phyloP scores from a whole-genome alignment of 2,888 invertebrate genomes.

The Digitonthophagus gazella region DNA sequence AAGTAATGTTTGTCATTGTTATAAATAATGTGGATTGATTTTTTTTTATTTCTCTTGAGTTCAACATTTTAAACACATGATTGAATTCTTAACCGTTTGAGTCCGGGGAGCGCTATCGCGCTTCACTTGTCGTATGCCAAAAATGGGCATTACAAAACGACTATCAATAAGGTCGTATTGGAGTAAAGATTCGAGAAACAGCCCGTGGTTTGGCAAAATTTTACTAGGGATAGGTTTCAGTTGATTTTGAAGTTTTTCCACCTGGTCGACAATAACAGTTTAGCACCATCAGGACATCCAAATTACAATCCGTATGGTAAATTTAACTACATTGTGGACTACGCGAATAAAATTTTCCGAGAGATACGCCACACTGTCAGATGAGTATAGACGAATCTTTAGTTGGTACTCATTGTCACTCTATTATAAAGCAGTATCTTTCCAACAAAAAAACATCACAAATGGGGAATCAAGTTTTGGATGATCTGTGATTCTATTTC shows the following conservation, averaged over 20 bases:
- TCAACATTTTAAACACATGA: too few relatives aligned
- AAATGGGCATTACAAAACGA: conserved; percentile 28
- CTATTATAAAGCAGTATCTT: conserved; percentile 34
- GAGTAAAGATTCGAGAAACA: conserved; percentile 31
- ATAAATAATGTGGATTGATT: too few relatives aligned
- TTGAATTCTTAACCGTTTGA: too few relatives aligned
- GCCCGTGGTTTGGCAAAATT: conserved; percentile 33
- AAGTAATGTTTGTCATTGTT: too few relatives aligned
- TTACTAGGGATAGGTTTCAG: conserved; percentile 33
- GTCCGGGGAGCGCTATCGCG: too few relatives aligned
- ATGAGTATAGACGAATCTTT: conserved; percentile 36
- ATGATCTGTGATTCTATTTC: conserved; percentile 35
- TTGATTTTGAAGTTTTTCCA: conserved; percentile 30
- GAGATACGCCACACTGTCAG: conserved; percentile 32
- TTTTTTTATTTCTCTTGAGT: too few relatives aligned
- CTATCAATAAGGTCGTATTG: conserved; percentile 31
- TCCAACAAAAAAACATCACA: conserved; percentile 38
- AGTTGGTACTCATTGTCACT: conserved; percentile 34
- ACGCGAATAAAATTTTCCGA: conserved; percentile 35
- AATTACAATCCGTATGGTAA: conserved; percentile 34
- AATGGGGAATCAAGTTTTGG: conserved; percentile 36
- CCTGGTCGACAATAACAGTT: conserved; percentile 23
- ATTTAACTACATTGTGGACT: conserved; percentile 34
- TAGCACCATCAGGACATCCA: conserved; percentile 29
- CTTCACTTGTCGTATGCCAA: too few relatives aligned